Conservation (phyloP, 2,888 invertebrate genomes). For the Catotricha subobsoleta region DNA sequence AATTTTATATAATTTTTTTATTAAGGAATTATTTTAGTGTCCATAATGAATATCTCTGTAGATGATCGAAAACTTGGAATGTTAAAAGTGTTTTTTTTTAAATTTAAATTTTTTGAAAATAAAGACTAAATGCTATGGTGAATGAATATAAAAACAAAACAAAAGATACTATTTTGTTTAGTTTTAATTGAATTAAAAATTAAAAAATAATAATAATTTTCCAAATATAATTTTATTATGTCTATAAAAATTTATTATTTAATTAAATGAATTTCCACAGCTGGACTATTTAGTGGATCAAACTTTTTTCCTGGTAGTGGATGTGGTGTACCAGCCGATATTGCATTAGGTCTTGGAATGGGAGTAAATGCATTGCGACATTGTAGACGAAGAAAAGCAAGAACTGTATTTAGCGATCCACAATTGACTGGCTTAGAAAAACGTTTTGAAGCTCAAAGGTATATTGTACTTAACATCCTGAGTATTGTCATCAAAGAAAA, state of each 20-base stretch:
- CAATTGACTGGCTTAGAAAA: slow-evolving; percentile 78
- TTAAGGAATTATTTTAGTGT: too few species aligned
- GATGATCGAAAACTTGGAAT: too few species aligned
- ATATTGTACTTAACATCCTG: too few species aligned
- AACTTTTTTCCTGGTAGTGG: slow-evolving; percentile 25
- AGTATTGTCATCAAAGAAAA: too few species aligned
- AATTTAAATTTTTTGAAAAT: too few species aligned
- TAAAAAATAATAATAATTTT: background rate
- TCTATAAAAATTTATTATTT: slow-evolving; percentile 11
- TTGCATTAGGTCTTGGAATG: slow-evolving; percentile 29
- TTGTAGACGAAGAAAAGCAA: slow-evolving; percentile 85
- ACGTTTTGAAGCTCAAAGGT: slow-evolving; percentile 78
- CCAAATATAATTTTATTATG: slow-evolving; percentile 5
- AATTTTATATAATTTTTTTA: background rate
- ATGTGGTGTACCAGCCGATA: slow-evolving; percentile 25
- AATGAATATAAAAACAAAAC: too few species aligned
- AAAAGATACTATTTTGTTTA: too few species aligned
- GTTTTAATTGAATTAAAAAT: background rate
- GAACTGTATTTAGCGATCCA: slow-evolving; percentile 79
- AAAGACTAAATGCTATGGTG: too few species aligned
- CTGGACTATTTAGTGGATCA: slow-evolving; percentile 27
- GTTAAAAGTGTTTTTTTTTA: too few species aligned
- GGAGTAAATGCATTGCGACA: slow-evolving; percentile 59
- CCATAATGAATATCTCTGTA: too few species aligned
- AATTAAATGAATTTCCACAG: background rate